Base-by-base conservation (phyloP, 2,888 invertebrate genomes). In the Clunio marinus region DNA sequence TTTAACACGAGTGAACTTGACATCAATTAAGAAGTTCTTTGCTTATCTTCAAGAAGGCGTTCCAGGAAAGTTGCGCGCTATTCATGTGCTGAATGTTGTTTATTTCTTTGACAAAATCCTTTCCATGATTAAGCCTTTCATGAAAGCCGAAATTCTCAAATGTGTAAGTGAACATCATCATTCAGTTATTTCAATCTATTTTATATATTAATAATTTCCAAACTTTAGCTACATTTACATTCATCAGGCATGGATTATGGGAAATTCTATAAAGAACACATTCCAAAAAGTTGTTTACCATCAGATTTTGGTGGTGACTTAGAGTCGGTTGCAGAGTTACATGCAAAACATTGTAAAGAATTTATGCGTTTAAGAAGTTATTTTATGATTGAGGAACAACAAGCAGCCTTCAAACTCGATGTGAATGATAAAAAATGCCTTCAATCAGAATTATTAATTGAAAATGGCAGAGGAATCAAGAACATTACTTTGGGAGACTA, bases 231-330 rank as follows among this genome's bases (percentile, higher is more conserved):
- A 32, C 83, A 85, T 76, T 82, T 86, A 73, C 84, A 86, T 77
- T 78, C 80, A 69, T 79, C 82, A 70, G 81, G 80, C 51, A 81
- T 83, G 22, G 80, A 85, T 51, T 75, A 84, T 69, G 81, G 83
- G 37, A 79, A 80, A 27, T 84, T 85, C 73, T 82, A 83, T 74
- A 77, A 81, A 70, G 80, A 83, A 1, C 77, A 80, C n/a, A 78
- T 87, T 45, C 83, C 86, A 0, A 81, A 81, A 57, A 80, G 81
- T 1, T 81, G 81, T 57, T 74, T 87, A 1, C 87, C 87, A 0
- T 80, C 81, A 0, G 84, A 87, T 75, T 84, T 81, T 72, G 86
- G 86, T 0, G 88, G 88, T 1, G 81, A 82, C 13, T 76, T 85
- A 3, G 46, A 63, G 20, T 59, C 69, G 5, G 22, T 70, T 20